Percentiles rank a stretch among this genome's conserved stretches.
phyloP scores from a whole-genome alignment of 2,888 invertebrate genomes.

The Omphaloscelis lunosa region DNA sequence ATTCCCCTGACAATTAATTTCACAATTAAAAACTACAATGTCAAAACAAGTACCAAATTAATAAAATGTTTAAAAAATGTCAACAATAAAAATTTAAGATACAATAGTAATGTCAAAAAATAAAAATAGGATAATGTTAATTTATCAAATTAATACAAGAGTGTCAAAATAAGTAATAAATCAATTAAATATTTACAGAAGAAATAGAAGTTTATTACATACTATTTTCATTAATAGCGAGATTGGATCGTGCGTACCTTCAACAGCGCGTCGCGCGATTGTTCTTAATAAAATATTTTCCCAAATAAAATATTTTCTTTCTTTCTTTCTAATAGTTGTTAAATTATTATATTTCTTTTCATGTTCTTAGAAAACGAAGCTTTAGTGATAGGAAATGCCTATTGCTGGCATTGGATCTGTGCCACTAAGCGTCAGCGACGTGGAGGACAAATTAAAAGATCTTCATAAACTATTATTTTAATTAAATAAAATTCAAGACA shows the following conservation, averaged over 20 bases:
- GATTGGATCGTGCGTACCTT: slow-evolving; percentile 14
- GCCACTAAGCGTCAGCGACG: not conserved
- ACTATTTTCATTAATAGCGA: slow-evolving; percentile 18
- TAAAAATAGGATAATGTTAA: too few relatives aligned
- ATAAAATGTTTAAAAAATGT: too few relatives aligned
- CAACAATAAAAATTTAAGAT: too few relatives aligned
- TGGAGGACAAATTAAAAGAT: not conserved
- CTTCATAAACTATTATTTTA: not conserved
- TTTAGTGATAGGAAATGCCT: not conserved
- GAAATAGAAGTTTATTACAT: not conserved
- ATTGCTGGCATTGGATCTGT: not conserved
- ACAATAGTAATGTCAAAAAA: too few relatives aligned
- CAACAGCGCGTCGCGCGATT: not conserved
- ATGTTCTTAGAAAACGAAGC: not conserved
- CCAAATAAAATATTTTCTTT: too few relatives aligned
- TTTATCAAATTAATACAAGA: too few relatives aligned
- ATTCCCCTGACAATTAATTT: too few relatives aligned
- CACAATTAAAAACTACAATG: too few relatives aligned
- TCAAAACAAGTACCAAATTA: too few relatives aligned
- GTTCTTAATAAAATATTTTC: too few relatives aligned
- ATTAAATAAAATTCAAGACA: slow-evolving; percentile 1
- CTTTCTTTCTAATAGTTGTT: too few relatives aligned
- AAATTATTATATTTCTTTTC: slow-evolving; percentile 7
- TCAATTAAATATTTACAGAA: not conserved
- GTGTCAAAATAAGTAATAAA: too few relatives aligned